These are phyloP conservation scores for Drosophila maculinotata DNA, from an alignment of 2,888 invertebrate genomes.

Conservation along the genomic window DNA sequence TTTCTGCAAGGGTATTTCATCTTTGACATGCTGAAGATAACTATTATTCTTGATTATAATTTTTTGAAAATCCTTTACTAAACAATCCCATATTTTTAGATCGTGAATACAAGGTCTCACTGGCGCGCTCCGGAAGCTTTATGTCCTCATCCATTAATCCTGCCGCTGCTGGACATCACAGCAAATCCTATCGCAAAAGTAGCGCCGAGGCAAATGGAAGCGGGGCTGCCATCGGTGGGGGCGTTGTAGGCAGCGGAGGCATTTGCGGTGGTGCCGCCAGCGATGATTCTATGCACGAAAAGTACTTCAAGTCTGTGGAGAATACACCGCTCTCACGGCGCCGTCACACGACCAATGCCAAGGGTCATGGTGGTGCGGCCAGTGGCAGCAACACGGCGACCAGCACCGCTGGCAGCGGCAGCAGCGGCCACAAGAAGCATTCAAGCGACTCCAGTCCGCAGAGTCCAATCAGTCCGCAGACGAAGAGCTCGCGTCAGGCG, in stretches of 20 bases:
- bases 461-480: slow-evolving; percentile 87
- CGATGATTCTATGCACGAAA: slow-evolving; percentile 93
- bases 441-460: slow-evolving; percentile 88
- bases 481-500: slow-evolving; percentile 70
- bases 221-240: slow-evolving; percentile 36
- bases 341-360: slow-evolving; percentile 82
- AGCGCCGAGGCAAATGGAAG: slow-evolving; percentile 80
- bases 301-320: slow-evolving; percentile 90
- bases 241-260: slow-evolving; percentile 54
- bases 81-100: slow-evolving; percentile 34
- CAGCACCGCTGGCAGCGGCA: slow-evolving; percentile 75
- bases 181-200: slow-evolving; percentile 82
- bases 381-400: slow-evolving; percentile 72
- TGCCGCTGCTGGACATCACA: slow-evolving; percentile 80
- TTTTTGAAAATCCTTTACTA: background rate
- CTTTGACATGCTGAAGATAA: no score
- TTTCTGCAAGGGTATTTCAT: no score
- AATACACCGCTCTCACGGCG: slow-evolving; percentile 88
- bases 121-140: slow-evolving; percentile 84
- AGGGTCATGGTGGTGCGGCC: slow-evolving; percentile 59
- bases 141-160: slow-evolving; percentile 84
- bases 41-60: no score
- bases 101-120: slow-evolving; percentile 80
- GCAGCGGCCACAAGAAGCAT: slow-evolving; percentile 82
- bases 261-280: slow-evolving; percentile 86